A percentile compares a stretch with the other conserved stretches of the same genome.
Conservation (phyloP, 2,888 invertebrate species). For the Macaria liturata region DNA sequence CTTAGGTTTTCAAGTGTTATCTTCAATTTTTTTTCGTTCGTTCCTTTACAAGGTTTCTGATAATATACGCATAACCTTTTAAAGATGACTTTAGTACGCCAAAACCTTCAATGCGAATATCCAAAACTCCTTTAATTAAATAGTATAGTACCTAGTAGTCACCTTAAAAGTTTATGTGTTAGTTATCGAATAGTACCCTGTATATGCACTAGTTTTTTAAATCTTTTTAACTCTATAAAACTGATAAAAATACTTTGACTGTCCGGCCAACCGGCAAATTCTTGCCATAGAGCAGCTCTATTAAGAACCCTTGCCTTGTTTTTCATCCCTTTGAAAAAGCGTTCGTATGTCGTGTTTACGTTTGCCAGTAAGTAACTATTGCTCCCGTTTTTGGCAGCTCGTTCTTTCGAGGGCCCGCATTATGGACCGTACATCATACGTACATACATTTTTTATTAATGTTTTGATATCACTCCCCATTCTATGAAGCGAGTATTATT, state of each 20-base stretch:
- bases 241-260: neutral
- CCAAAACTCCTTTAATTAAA: too few relatives aligned
- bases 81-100: too few relatives aligned
- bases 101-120: too few relatives aligned
- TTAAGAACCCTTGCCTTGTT: conserved; percentile 66
- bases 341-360: conserved; percentile 68
- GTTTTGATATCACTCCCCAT: neutral
- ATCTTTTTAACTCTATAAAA: too few relatives aligned
- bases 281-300: conserved; percentile 10
- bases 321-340: conserved; percentile 76
- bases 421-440: conserved; percentile 36
- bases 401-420: conserved; percentile 43
- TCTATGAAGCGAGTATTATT: neutral
- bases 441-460: conserved; percentile 17
- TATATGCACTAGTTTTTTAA: too few relatives aligned
- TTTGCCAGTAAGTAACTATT: conserved; percentile 67
- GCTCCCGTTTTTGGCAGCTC: conserved; percentile 66
- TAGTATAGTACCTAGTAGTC: too few relatives aligned
- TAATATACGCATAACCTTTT: too few relatives aligned
- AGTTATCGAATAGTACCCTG: too few relatives aligned
- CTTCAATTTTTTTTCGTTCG: too few relatives aligned
- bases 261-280: conserved; percentile 12
- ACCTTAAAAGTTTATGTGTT: too few relatives aligned
- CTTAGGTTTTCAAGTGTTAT: too few relatives aligned
- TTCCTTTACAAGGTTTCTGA: too few relatives aligned